These are phyloP conservation scores for Philonicus albiceps DNA, from an alignment of 2,888 invertebrate genomes.

Conservation along the genomic window DNA sequence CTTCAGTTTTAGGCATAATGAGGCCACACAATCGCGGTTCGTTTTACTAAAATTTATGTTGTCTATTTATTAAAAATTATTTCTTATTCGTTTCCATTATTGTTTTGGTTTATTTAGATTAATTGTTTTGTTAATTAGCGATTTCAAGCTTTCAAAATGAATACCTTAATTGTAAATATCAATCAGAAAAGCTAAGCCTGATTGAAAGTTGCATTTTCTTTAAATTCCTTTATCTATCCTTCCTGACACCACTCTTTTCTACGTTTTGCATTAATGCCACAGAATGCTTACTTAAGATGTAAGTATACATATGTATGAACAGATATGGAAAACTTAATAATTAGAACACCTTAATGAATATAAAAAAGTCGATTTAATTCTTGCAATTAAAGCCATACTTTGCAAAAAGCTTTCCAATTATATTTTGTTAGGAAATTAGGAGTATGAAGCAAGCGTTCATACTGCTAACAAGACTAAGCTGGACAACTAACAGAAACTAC, in stretches of 20 bases:
- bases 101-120: background rate
- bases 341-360: no score
- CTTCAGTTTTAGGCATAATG: constrained; percentile 58
- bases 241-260: background rate
- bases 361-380: no score
- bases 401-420: no score
- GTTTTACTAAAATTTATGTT: constrained; percentile 51
- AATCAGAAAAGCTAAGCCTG: background rate
- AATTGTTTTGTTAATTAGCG: background rate
- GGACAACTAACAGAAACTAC: no score
- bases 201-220: background rate
- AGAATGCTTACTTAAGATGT: background rate
- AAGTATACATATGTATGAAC: no score
- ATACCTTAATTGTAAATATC: background rate
- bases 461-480: no score
- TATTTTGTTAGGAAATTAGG: no score
- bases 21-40: constrained; percentile 63
- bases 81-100: background rate
- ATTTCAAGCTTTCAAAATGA: background rate
- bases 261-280: background rate
- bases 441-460: no score
- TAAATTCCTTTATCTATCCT: background rate
- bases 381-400: no score
- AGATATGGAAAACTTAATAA: no score
- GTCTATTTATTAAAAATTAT: background rate